Conservation (phyloP, 2,797 vertebrate genomes). For the Parauchenoglanis ngamensis region DNA sequence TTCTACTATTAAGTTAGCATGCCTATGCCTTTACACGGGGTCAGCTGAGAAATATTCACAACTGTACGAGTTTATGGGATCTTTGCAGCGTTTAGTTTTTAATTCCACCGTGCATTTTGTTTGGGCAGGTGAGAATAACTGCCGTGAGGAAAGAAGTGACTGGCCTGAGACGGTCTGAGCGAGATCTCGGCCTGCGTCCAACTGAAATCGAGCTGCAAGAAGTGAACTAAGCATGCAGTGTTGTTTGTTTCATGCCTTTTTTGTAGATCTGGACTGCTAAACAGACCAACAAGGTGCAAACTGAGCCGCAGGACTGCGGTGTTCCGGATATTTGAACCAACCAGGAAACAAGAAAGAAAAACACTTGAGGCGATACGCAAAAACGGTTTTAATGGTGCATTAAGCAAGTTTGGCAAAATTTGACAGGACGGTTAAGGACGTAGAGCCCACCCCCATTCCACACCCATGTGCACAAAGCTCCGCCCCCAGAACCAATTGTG, state of each 20-base stretch:
- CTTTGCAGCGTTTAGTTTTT: neutral
- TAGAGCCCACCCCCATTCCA: neutral
- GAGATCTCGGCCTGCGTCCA: neutral
- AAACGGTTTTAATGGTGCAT: neutral
- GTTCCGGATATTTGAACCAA: neutral
- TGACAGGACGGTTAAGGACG: neutral
- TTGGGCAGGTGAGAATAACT: too few relatives aligned
- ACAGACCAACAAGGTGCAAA: neutral
- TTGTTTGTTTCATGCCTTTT: neutral
- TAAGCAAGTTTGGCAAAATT: neutral
- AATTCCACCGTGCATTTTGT: neutral
- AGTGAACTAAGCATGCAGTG: neutral
- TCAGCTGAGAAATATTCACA: constrained; percentile 28
- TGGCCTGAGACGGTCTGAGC: neutral
- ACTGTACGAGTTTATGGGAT: constrained; percentile 1
- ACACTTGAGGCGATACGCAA: neutral
- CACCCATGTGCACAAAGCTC: neutral
- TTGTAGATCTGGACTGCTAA: neutral
- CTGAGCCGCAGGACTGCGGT: neutral
- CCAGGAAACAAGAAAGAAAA: neutral
- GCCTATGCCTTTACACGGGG: constrained; percentile 25
- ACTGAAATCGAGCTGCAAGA: neutral
- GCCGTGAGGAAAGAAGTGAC: too few relatives aligned
- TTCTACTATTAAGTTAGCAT: constrained; percentile 48
- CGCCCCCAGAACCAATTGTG: neutral